A percentile compares a stretch with the other conserved stretches of the same genome.
Conservation (phyloP, 2,888 invertebrate species). For the Drosophila pseudotalamancana region DNA sequence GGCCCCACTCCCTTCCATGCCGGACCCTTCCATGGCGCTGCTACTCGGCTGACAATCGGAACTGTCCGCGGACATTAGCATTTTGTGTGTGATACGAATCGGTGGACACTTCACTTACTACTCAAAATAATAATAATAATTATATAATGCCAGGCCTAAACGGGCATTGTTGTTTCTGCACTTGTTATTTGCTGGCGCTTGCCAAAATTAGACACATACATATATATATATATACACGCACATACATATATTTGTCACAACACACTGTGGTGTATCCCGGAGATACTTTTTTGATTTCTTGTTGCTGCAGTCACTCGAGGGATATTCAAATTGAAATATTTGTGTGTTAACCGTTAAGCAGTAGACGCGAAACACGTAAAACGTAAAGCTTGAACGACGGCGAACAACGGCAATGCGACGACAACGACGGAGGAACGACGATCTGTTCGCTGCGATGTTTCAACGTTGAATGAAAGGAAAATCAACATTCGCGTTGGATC, state of each 20-base stretch:
- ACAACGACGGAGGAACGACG: conserved; percentile 68
- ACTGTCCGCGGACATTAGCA: conserved; percentile 85
- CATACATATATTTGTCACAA: conserved; percentile 12
- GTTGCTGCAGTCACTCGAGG: no score
- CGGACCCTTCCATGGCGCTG: conserved; percentile 55
- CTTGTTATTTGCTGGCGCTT: conserved; percentile 27
- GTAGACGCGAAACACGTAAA: conserved; percentile 16
- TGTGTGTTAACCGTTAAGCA: no score
- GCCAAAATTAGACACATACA: conserved; percentile 16
- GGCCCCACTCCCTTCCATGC: conserved; percentile 43
- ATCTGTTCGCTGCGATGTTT: conserved; percentile 80
- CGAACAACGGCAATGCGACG: conserved; percentile 22
- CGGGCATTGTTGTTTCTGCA: conserved; percentile 50
- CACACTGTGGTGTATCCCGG: conserved; percentile 20
- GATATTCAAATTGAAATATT: no score
- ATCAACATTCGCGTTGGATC: conserved; percentile 83
- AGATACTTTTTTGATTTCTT: not conserved
- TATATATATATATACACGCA: not conserved
- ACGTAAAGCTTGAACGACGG: conserved; percentile 14
- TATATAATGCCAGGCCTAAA: conserved; percentile 26
- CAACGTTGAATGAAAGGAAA: conserved; percentile 84
- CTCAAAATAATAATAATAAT: not conserved
- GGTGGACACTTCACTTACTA: conserved; percentile 38
- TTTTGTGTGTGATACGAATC: conserved; percentile 63
- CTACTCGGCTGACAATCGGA: conserved; percentile 83